A percentile compares a stretch with the other conserved stretches of the same genome.
Evolutionary conservation across 1,140 invertebrate species (phyloP).

Genomic region (Micrasema minimum): DNA sequence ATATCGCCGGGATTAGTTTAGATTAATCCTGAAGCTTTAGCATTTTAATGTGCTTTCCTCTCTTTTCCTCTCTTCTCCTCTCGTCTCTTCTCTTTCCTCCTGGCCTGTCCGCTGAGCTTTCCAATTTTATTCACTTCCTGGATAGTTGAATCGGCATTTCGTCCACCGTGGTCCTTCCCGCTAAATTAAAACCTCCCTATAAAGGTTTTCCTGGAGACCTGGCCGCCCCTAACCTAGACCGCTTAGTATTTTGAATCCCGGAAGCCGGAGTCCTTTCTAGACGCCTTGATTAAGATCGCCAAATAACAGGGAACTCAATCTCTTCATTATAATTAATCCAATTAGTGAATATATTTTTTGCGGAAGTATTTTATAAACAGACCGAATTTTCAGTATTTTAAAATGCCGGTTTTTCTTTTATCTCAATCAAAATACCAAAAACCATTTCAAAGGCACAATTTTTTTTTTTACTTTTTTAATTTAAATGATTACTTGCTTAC

Average conservation of each 20-base stretch:
- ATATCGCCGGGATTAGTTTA: slow-evolving; percentile 51
- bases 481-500: no score
- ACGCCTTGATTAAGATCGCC: slow-evolving; percentile 14
- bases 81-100: no score
- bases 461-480: no score
- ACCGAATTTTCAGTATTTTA: no score
- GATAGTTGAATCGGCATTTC: slow-evolving; percentile 34
- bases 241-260: slow-evolving; percentile 14
- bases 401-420: no score
- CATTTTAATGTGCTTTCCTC: slow-evolving; percentile 48
- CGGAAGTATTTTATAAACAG: no score
- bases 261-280: neutral
- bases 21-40: slow-evolving; percentile 50
- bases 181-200: slow-evolving; percentile 25
- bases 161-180: slow-evolving; percentile 14
- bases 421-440: no score
- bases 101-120: slow-evolving; percentile 50
- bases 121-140: slow-evolving; percentile 51
- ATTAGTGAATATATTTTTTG: no score
- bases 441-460: no score
- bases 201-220: slow-evolving; percentile 14
- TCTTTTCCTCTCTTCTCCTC: no score
- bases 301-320: neutral
- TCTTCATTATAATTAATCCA: no score
- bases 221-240: neutral